Evolutionary conservation across 2,113 vertebrate species (phyloP), one percentile per base, ranked within the genome.

Genomic region (Actenoides lindsayi): DNA sequence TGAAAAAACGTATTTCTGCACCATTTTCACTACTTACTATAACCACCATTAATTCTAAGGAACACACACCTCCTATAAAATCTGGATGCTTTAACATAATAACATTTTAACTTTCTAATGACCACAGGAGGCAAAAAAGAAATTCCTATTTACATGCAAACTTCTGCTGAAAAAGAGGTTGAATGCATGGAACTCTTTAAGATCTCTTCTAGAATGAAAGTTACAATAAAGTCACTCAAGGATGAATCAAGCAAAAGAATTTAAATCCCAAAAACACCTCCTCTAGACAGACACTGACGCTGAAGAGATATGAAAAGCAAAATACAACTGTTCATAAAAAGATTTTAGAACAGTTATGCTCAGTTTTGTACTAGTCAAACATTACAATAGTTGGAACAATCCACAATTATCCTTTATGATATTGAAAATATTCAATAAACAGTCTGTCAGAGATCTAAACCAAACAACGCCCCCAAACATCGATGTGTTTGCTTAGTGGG

Each of bases 401-500:
- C 41, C 18, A 54, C 28, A 54, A 50, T 48, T 48, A 68, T 27
- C 31, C 39, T 67, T 93, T 16, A 27, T 13, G 33, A 73, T 21
- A 51, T 0, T 42, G 63, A 75, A 84, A 83, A 64, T 9, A 23
- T 6, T 69, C 9, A 41, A 83, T 37, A 33, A 85, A 44, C 6
- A 39, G n/a, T n/a, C 80, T 69, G 54, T 60, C 64, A 60, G 44
- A 65, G 4, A 77, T 6, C 23, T 27, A 24, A 71, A 90, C 42
- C 33, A 76, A 89, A 65, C 48, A 13, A 65, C 42, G 11, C 5
- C 11, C 7, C 9, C 16, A 59, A 13, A 33, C 3, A 31, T 50
- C 73, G 44, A 19, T 11, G 7, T 11, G 31, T 44, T 28, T 13
- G 4, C 1, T 42, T 65, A 23, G 0, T 35, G n/a, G 2, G 7